Evolutionary conservation across 2,113 vertebrate genomes (phyloP).

Genomic region (Cyprinodon brontotheroides): DNA sequence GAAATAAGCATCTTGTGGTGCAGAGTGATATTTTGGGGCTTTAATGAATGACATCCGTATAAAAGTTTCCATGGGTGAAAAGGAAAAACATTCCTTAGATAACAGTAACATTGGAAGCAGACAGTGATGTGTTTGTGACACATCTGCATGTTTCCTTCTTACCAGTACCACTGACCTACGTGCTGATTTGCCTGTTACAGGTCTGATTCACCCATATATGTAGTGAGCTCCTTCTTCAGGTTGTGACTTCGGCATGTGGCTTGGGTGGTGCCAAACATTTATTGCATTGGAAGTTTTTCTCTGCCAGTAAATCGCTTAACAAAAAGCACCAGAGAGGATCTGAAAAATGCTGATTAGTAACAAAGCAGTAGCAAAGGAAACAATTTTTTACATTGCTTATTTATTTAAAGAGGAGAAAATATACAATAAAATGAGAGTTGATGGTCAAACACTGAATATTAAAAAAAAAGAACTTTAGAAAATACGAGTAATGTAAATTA

Average conservation of each 20-base stretch:
- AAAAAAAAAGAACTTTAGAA: background rate
- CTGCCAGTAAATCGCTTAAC: slow-evolving; percentile 17
- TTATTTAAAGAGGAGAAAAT: background rate
- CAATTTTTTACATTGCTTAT: background rate
- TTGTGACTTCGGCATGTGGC: slow-evolving; percentile 24
- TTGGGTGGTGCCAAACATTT: slow-evolving; percentile 32
- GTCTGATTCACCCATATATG: slow-evolving; percentile 54
- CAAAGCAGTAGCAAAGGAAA: background rate
- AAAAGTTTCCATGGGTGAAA: slow-evolving; percentile 8
- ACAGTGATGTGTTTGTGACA: slow-evolving; percentile 51
- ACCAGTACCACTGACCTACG: background rate
- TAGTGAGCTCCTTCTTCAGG: slow-evolving; percentile 14
- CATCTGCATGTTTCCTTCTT: slow-evolving; percentile 36
- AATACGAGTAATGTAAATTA: background rate
- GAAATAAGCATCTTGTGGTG: background rate
- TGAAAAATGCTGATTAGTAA: background rate
- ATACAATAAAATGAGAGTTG: too few relatives aligned
- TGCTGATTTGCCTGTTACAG: background rate
- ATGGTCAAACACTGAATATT: background rate
- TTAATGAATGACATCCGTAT: background rate
- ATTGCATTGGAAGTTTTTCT: slow-evolving; percentile 7
- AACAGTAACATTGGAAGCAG: slow-evolving; percentile 33
- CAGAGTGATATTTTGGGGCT: background rate
- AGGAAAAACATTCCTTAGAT: background rate
- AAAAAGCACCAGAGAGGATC: slow-evolving; percentile 2